Evolutionary conservation across 1,140 invertebrate genomes (phyloP), one percentile per base, ranked within the genome.

Genomic region (Glossosoma conforme): DNA sequence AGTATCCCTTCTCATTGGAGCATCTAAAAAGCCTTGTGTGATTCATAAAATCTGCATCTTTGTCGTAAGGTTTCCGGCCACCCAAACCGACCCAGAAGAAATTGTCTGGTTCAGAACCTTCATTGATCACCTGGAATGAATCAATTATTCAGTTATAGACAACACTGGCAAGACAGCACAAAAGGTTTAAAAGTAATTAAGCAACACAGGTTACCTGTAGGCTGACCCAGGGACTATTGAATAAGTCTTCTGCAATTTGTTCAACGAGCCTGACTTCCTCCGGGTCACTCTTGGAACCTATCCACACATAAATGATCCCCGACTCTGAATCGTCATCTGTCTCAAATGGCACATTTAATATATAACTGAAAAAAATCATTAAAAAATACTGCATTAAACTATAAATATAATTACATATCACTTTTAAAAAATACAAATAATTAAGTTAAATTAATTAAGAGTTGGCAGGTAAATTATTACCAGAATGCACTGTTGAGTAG

Each of bases 1-100:
- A 99, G 70, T 98, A 99, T 17, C 97, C 97, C 68, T 98, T 98
- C 64, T 99, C 97, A 72, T 99, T 99, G 6, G 96, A 98, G 72
- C 97, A 99, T 18, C 97, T 82, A 72, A 99, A 99, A 6, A 99
- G 75, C 52, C 97, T 77, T 2, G 93, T 94, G 67, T 89, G 91
- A 60, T 93, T 83, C 86, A 99, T 97, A 63, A 89, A 99, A 42
- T 89, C 86, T 0, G 93, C 93, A 67, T 93, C 84, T 40, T 79
- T 79, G 17, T 98, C 94, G 67, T 99, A 97, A 0, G 85, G 82
- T 68, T 96, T 97, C 56, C 86, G 86, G 0, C 93, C 95, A 44
- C 92, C 93, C 9, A 99, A 75, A 17, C 84, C 93, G 33, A 97
- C 84, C 97, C 97, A 99, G 68, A 98, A 98, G 78, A 99, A 99